Evolutionary conservation across 37 sponge, comb jelly and placozoan species (phyloP).

Genomic region (Geodia barretti): DNA sequence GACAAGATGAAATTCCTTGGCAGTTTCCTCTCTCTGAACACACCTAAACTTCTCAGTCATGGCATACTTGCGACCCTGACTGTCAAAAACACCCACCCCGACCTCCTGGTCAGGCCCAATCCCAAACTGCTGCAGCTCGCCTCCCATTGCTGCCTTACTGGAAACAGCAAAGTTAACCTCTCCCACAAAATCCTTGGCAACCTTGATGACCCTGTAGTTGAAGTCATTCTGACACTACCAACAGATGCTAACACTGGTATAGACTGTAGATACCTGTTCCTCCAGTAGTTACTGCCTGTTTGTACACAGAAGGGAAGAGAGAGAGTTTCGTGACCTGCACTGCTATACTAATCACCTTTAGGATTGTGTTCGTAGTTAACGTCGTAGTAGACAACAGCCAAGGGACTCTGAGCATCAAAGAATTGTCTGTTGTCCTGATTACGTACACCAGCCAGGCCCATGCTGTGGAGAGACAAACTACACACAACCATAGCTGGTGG

Average conservation of each 20-base stretch:
- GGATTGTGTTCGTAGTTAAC: conserved; percentile 83
- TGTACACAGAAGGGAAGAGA: neutral
- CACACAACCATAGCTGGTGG: neutral
- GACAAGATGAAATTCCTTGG: neutral
- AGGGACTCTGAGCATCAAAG: conserved; percentile 75
- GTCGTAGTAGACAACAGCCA: conserved; percentile 76
- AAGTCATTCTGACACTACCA: neutral
- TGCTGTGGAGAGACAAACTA: conserved; percentile 31
- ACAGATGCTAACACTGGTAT: neutral
- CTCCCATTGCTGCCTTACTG: conserved; percentile 27
- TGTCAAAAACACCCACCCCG: conserved; percentile 52
- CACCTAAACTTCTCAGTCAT: conserved; percentile 79
- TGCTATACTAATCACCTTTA: conserved; percentile 66
- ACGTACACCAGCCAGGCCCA: conserved; percentile 83
- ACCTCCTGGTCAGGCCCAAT: conserved; percentile 34
- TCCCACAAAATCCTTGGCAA: conserved; percentile 82
- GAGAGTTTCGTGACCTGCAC: neutral
- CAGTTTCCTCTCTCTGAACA: neutral
- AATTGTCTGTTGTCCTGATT: conserved; percentile 54
- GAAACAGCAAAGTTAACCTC: conserved; percentile 74
- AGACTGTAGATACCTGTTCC: conserved; percentile 66
- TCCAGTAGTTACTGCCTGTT: conserved; percentile 88
- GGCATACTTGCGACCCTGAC: conserved; percentile 71
- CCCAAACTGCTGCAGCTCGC: conserved; percentile 68
- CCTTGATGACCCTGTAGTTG: conserved; percentile 75